Base-by-base conservation (phyloP, 2,888 invertebrate genomes). In the Epirrita christyi region DNA sequence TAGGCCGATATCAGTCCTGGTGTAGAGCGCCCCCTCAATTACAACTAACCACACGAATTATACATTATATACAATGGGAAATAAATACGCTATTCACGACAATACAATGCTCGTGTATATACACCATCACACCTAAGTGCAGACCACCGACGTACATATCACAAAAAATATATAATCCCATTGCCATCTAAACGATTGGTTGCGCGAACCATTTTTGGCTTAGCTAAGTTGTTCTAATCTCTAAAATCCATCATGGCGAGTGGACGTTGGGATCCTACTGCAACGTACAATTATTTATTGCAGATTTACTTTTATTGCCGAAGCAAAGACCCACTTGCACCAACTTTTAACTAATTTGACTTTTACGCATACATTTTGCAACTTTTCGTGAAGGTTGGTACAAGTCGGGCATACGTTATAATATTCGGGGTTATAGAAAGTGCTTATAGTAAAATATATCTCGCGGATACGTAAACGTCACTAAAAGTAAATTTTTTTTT, bases 31-130 rank as follows among this genome's bases (percentile, higher is more conserved):
- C 63, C 73, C 56, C 67, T 74, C 68, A 73, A 67, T 70, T 63
- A 64, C 43, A 64, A 48, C 71, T 74, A 68, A 73, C 56, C 45
- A 59, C 55, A 64, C 50, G 70, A 73, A 86, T 85, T 86, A 85
- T 83, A 88, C 88, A 88, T 86, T 91, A 90, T 91, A 88, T 91
- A 91, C 91, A 90, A 86, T 82, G 84, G 83, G 86, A 88, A 89
- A 90, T 88, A 90, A 88, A 90, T 90, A 88, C 75, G 73, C 62
- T 68, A 68, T 78, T 81, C 83, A 86, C 84, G 87, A 84, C 77
- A 72, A 81, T 81, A 82, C 75, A 79, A 66, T 63, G 81, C 78
- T 76, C 81, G 87, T 85, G 85, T 90, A 89, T 89, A 79, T 89
- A 88, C 88, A 88, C 74, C 76, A 72, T 66, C 77, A 75, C 76